Evolutionary conservation across 2,888 invertebrate species (phyloP).

Genomic region (Lasioglossum oenotherae): DNA sequence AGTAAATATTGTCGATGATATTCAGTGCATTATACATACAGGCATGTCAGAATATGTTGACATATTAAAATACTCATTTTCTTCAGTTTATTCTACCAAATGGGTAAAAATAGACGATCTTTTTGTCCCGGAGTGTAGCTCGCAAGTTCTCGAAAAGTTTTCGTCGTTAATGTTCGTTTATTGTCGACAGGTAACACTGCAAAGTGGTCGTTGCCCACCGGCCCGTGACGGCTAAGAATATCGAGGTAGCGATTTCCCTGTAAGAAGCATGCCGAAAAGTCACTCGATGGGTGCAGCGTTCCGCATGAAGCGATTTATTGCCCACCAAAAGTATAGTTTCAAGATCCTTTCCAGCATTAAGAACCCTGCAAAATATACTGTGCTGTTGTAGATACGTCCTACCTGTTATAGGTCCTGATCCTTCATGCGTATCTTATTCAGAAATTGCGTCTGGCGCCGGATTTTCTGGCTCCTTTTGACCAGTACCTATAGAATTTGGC

Average conservation of each 20-base stretch:
- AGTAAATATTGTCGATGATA: no score
- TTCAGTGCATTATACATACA: no score
- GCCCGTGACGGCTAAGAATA: no score
- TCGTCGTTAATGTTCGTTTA: not conserved
- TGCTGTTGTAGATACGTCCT: not conserved
- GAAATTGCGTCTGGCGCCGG: constrained; percentile 18
- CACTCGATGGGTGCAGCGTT: not conserved
- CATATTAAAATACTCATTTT: not conserved
- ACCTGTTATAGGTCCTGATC: not conserved
- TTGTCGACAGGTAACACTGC: not conserved
- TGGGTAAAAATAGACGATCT: not conserved
- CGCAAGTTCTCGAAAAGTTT: not conserved
- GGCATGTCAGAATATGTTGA: not conserved
- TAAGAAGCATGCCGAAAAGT: no score
- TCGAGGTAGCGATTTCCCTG: no score
- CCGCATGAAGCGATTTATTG: constrained; percentile 13
- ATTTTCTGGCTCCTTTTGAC: constrained; percentile 13
- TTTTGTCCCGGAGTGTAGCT: no score
- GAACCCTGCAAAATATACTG: not conserved
- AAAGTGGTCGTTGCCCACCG: no score
- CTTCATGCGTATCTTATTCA: not conserved
- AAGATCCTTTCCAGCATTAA: not conserved
- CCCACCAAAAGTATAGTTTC: not conserved
- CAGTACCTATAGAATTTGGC: not conserved
- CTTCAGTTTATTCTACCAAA: not conserved